phyloP scores from a whole-genome alignment of 2,797 vertebrate species.

The Apogon hyalosoma region DNA sequence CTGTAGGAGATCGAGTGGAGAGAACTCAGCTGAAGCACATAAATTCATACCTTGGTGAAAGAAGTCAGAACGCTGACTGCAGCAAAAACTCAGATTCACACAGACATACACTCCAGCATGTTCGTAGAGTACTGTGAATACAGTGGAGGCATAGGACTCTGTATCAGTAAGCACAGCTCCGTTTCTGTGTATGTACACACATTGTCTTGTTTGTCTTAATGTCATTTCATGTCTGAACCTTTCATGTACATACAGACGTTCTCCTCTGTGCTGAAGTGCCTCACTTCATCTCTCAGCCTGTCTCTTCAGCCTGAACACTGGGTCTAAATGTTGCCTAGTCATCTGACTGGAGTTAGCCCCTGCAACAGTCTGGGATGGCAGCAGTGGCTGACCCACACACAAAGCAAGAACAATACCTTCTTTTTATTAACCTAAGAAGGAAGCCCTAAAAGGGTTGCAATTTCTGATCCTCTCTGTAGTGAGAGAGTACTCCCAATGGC shows the following conservation, averaged over 20 bases:
- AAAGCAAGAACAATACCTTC: slow-evolving; percentile 70
- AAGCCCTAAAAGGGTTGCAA: slow-evolving; percentile 44
- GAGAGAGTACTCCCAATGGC: slow-evolving; percentile 44
- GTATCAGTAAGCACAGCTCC: background rate
- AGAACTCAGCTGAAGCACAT: slow-evolving; percentile 18
- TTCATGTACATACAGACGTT: background rate
- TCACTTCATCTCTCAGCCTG: slow-evolving; percentile 48
- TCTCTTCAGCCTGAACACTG: slow-evolving; percentile 48
- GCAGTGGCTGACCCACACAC: slow-evolving; percentile 43
- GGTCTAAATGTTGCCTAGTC: slow-evolving; percentile 70
- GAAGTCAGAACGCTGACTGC: slow-evolving; percentile 51
- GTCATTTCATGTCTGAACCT: slow-evolving; percentile 9
- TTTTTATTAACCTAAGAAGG: slow-evolving; percentile 66
- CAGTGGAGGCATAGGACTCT: background rate
- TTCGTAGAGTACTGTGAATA: slow-evolving; percentile 1
- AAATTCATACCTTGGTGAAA: slow-evolving; percentile 46
- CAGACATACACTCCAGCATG: slow-evolving; percentile 1
- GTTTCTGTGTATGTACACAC: background rate
- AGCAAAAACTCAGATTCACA: slow-evolving; percentile 26
- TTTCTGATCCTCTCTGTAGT: slow-evolving; percentile 54
- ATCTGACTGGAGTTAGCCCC: slow-evolving; percentile 74
- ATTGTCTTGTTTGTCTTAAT: background rate
- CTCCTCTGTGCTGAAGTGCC: slow-evolving; percentile 8
- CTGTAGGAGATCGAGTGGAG: slow-evolving; percentile 17
- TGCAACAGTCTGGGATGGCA: slow-evolving; percentile 59